A percentile compares a stretch with the other conserved stretches of the same genome.
Evolutionary conservation across 1,140 invertebrate genomes (phyloP).

Genomic region (Gyrodactylus salaris): DNA sequence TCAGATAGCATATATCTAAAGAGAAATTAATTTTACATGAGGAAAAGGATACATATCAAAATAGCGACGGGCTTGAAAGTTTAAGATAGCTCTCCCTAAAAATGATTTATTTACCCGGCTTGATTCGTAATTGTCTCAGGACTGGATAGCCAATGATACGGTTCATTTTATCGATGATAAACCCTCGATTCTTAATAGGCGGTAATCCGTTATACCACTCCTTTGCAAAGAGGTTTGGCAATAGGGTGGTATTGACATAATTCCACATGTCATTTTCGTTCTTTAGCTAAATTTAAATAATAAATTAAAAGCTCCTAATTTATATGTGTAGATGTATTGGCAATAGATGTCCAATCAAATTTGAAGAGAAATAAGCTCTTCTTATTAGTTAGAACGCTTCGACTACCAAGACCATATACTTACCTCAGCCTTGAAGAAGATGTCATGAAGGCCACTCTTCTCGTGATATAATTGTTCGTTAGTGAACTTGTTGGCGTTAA

Average conservation of each 20-base stretch:
- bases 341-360: too few species aligned
- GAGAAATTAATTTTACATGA: not conserved
- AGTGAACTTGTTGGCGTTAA: slow-evolving; percentile 19
- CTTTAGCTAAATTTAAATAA: slow-evolving; percentile 13
- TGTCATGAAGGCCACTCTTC: not conserved
- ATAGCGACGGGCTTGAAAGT: not conserved
- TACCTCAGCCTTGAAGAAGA: not conserved
- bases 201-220: slow-evolving; percentile 24
- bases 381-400: too few species aligned
- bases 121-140: slow-evolving; percentile 22
- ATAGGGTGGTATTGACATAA: slow-evolving; percentile 17
- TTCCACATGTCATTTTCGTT: slow-evolving; percentile 20
- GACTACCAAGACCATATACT: too few species aligned
- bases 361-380: too few species aligned
- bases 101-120: slow-evolving; percentile 12
- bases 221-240: slow-evolving; percentile 19
- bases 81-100: not conserved
- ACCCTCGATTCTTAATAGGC: slow-evolving; percentile 23
- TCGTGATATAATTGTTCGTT: not conserved
- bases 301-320: too few species aligned
- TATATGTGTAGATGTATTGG: too few species aligned
- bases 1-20: not conserved
- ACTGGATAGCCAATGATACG: slow-evolving; percentile 26
- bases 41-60: not conserved
- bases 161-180: slow-evolving; percentile 22